Base-by-base conservation (phyloP, 2,888 invertebrate genomes). In the Melipona bicolor region DNA sequence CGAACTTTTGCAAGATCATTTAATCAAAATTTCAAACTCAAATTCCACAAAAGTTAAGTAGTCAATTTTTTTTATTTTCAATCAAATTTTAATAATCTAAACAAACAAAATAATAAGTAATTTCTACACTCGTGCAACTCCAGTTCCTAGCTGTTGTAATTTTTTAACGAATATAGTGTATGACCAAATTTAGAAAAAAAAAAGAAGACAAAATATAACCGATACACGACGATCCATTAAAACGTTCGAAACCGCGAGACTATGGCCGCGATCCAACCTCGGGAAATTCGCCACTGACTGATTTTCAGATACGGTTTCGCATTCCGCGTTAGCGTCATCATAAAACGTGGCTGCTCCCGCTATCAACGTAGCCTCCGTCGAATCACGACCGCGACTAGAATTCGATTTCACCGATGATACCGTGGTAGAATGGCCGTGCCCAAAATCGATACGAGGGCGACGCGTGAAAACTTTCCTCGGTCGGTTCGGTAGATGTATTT, bases 361-460 rank as follows among this genome's bases (percentile, higher is more conserved):
- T 24, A 50, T 75, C 78, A 24, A 19, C 50, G 59, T 59, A 36
- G 24, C 27, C 32, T 6, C n/a, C 11, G 0, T 3, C 67, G 50
- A 24, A 59, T 52, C 32, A 6, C 77, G 24, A 54, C 36, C 69
- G 24, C 69, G 59, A 24, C 50, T n/a, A 19, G 36, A 73, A 74
- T 64, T 70, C 62, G 52, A 77, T 77, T 77, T 70, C 36, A 17
- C 4, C 43, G 71, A 71, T 54, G 24, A 27, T 43, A 64, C 56
- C 52, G 70, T 54, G 17, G 64, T 54, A 70, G 71, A 77, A 71
- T 77, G n/a, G 43, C 24, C 64, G 15, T 49, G 21, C 21, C 17
- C 24, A 2, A 43, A 65, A 80, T 80, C 80, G 80, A 80, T 80
- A 80, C n/a, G 24, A 11, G 19, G 9, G 3, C 49, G 36, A 24